phyloP scores from a whole-genome alignment of 2,888 invertebrate species.

The Colostygia pectinataria region DNA sequence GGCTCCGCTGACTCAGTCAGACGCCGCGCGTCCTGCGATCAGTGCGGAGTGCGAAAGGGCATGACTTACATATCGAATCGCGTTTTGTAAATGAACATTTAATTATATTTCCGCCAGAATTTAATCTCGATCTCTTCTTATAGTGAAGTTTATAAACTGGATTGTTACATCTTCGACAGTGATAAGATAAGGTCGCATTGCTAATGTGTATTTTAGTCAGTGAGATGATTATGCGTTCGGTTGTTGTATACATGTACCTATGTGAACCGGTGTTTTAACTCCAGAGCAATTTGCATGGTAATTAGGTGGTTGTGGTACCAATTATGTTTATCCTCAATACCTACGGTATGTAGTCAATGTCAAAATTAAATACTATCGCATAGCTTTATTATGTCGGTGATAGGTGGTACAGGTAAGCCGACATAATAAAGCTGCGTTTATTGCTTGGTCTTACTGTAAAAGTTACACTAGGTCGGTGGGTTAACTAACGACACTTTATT shows the following conservation, averaged over 20 bases:
- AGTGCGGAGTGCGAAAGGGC: constrained; percentile 68
- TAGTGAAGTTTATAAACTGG: constrained; percentile 13
- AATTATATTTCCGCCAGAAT: constrained; percentile 26
- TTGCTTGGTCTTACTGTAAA: no score
- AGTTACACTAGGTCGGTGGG: no score
- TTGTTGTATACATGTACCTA: no score
- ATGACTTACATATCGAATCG: no score
- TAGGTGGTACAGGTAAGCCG: no score
- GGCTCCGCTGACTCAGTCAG: constrained; percentile 46
- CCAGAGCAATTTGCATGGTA: constrained; percentile 56
- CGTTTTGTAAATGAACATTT: constrained; percentile 22
- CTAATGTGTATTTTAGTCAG: constrained; percentile 15
- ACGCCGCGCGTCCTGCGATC: constrained; percentile 66
- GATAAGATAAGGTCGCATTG: constrained; percentile 6
- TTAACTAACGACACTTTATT: no score
- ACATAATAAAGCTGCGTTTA: no score
- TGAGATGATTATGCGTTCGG: constrained; percentile 23
- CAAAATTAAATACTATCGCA: constrained; percentile 43
- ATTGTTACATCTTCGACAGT: no score
- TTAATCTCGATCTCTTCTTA: constrained; percentile 3
- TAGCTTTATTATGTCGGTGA: no score
- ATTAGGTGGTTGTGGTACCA: constrained; percentile 50
- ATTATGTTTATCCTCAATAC: constrained; percentile 46
- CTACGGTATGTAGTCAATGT: constrained; percentile 60
- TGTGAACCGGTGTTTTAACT: constrained; percentile 44